Evolutionary conservation across 2,797 vertebrate species (phyloP).

Genomic region (Lepilemur septentrionalis): DNA sequence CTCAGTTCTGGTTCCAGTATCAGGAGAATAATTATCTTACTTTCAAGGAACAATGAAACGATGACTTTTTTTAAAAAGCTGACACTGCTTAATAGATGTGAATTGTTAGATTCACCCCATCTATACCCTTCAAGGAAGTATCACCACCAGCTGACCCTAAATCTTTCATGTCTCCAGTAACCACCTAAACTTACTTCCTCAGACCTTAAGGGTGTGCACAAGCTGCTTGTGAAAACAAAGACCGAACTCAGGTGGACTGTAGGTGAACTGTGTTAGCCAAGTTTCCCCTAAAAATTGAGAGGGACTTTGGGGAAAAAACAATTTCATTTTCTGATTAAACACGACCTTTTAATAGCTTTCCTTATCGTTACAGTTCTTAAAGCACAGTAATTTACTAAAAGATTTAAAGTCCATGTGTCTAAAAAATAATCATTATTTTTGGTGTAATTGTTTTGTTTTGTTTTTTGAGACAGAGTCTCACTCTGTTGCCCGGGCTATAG

Average conservation of each 20-base stretch:
- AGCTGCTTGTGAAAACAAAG: neutral
- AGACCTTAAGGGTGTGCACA: neutral
- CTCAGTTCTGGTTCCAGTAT: neutral
- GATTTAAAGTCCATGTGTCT: conserved; percentile 17
- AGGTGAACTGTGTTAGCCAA: neutral
- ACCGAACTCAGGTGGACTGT: neutral
- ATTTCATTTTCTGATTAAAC: conserved; percentile 24
- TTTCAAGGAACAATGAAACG: neutral
- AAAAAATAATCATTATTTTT: conserved; percentile 44
- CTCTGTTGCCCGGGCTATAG: too few relatives aligned
- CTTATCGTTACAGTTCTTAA: conserved; percentile 24
- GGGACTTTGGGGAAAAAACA: neutral
- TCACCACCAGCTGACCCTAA: neutral
- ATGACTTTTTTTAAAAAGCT: conserved; percentile 15
- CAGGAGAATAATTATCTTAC: neutral
- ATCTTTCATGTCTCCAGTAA: neutral
- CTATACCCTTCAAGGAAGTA: neutral
- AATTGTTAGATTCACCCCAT: neutral
- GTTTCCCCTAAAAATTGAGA: conserved; percentile 20
- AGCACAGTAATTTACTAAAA: neutral
- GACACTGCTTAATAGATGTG: neutral
- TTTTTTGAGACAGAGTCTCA: too few relatives aligned
- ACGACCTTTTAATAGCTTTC: conserved; percentile 17
- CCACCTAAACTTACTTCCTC: neutral
- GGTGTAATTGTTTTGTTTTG: neutral